A percentile compares a stretch with the other conserved stretches of the same genome.
Evolutionary conservation across 1,140 invertebrate genomes (phyloP).

Genomic region (Ruditapes philippinarum): DNA sequence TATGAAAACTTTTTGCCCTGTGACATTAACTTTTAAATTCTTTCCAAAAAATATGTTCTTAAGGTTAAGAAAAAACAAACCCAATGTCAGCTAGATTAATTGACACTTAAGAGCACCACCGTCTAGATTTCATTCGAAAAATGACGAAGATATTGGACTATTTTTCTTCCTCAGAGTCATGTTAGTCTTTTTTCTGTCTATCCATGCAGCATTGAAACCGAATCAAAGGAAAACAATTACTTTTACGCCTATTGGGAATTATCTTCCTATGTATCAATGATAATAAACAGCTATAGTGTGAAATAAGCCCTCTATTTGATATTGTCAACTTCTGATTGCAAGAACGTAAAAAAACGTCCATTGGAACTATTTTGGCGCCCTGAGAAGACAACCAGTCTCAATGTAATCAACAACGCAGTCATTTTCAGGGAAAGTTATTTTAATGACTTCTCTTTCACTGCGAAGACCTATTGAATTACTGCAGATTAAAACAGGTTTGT

Average conservation of each 20-base stretch:
- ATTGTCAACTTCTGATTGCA: conserved; percentile 8
- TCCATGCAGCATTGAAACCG: no score
- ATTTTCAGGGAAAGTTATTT: conserved; percentile 9
- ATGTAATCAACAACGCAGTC: background rate
- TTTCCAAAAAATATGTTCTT: no score
- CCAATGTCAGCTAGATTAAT: no score
- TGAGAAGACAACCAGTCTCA: background rate
- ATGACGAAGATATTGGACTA: no score
- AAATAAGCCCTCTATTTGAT: conserved; percentile 8
- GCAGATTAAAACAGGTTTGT: background rate
- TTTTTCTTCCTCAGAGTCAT: no score
- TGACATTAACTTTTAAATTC: no score
- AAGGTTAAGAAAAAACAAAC: no score
- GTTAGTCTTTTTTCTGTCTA: no score
- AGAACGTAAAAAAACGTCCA: background rate
- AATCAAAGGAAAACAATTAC: background rate
- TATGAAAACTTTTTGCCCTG: no score
- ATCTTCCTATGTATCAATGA: conserved; percentile 6
- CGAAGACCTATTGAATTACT: no score
- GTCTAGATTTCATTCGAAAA: no score
- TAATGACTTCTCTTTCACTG: background rate
- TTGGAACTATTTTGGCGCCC: background rate
- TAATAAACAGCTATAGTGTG: conserved; percentile 20
- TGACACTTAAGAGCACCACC: no score
- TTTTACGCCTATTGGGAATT: conserved; percentile 1